Base-by-base conservation (phyloP, 2,797 vertebrate species). In the Huso huso region DNA sequence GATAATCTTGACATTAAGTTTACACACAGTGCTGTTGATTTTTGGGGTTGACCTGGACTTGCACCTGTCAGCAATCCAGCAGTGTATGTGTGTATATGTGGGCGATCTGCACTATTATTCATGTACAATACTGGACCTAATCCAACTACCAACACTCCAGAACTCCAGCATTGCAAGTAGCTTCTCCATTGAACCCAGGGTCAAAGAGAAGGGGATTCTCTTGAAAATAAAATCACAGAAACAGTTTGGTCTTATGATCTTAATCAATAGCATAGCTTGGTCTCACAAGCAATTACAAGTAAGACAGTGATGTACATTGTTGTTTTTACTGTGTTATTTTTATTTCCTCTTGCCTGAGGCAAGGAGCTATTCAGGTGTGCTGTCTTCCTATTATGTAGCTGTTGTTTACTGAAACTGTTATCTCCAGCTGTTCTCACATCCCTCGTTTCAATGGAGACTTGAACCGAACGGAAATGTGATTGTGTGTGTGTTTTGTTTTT, bases 401-500 rank as follows among this genome's bases (percentile, higher is more conserved):
- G 53, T 23, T 48, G 55, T 51, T 53, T 49, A 58, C 67, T 48
- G 52, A 58, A 53, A 4, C 62, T 18, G 48, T 23, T 55, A 23
- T 69, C 68, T 55, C n/a, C 62, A 69, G 53, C 62, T 69, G 62
- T 8, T 58, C 13, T 7, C 9, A 51, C 23, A 13, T 51, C 10
- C 10, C 57, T n/a, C 55, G 4, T 57, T 69, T 60, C 52, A 64
- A 51, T 18, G 50, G 49, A 63, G 62, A 50, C 62, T 59, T 53
- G 13, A 64, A 49, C 62, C 48, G 61, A 53, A 37, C 23, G 64
- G 57, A 67, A 61, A 51, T 15, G 37, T 37, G 37, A 37, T 37
- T 18, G 23, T 70, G 48, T 69, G 48, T 65, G 52, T n/a, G 53
- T 67, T 70, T 73, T 70, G 68, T 70, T 48, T n/a, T 60, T 49